These are phyloP conservation scores for Heliothis subflexa DNA, from an alignment of 1,140 invertebrate genomes.

Conservation along the genomic window DNA sequence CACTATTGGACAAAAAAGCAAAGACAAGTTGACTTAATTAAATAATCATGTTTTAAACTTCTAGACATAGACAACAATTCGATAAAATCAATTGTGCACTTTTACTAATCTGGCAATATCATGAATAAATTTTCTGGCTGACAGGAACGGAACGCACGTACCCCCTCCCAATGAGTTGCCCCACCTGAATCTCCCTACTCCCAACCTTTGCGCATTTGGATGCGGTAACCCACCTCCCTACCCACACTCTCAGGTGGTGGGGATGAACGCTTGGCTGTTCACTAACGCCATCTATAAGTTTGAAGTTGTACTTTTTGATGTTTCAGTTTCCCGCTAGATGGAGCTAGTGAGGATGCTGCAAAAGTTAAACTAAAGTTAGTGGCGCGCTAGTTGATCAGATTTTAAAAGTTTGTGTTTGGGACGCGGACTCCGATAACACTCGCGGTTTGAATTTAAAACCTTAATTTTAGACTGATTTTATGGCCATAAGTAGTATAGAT, in stretches of 20 bases:
- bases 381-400: background rate
- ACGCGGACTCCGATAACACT: too few relatives aligned
- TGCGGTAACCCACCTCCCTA: background rate
- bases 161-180: background rate
- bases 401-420: too few relatives aligned
- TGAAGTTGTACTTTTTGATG: background rate
- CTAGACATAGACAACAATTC: too few relatives aligned
- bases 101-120: slow-evolving; percentile 22
- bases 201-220: background rate
- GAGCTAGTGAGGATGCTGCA: background rate
- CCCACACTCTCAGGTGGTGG: background rate
- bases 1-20: too few relatives aligned
- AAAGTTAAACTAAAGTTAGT: background rate
- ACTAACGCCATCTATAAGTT: background rate
- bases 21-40: too few relatives aligned
- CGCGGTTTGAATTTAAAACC: too few relatives aligned
- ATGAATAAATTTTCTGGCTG: slow-evolving; percentile 6
- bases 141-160: slow-evolving; percentile 2
- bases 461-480: too few relatives aligned
- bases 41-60: too few relatives aligned
- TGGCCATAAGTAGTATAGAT: too few relatives aligned
- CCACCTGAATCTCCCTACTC: slow-evolving; percentile 5
- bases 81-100: background rate
- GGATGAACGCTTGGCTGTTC: background rate
- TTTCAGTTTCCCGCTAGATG: background rate